Conservation (phyloP, 2,113 vertebrate genomes). For the Gopherus flavomarginatus region DNA sequence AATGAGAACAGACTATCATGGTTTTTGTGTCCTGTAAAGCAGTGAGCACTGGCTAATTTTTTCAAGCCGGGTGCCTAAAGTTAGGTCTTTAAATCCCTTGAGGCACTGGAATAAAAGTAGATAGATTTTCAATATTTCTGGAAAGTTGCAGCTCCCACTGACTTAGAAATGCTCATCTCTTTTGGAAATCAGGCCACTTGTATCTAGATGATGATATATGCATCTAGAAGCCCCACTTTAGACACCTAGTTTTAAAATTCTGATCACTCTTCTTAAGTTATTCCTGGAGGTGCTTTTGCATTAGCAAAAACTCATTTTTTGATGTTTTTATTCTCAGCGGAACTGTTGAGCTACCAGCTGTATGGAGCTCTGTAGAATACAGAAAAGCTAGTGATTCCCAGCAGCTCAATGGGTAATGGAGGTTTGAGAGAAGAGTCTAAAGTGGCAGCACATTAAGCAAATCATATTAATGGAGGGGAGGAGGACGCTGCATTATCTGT, state of each 20-base stretch:
- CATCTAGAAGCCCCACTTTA: neutral
- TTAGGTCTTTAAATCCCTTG: neutral
- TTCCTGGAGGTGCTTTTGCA: neutral
- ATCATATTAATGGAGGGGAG: neutral
- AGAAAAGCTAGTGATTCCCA: neutral
- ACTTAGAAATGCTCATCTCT: neutral
- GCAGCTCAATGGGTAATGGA: neutral
- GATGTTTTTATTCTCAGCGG: neutral
- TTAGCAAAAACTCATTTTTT: neutral
- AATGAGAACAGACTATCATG: neutral
- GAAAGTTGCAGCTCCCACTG: neutral
- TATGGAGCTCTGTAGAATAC: neutral
- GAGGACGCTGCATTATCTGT: neutral
- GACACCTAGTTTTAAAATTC: neutral
- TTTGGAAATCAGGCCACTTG: neutral
- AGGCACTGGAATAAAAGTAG: neutral
- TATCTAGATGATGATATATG: neutral
- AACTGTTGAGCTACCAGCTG: neutral
- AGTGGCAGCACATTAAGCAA: neutral
- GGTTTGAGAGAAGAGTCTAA: neutral
- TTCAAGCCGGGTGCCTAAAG: neutral
- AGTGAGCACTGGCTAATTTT: neutral
- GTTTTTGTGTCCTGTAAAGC: neutral
- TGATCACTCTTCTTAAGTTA: neutral
- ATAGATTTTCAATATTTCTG: neutral